These are phyloP conservation scores for Crocuta crocuta DNA, from an alignment of 2,113 vertebrate species.

Conservation along the genomic window DNA sequence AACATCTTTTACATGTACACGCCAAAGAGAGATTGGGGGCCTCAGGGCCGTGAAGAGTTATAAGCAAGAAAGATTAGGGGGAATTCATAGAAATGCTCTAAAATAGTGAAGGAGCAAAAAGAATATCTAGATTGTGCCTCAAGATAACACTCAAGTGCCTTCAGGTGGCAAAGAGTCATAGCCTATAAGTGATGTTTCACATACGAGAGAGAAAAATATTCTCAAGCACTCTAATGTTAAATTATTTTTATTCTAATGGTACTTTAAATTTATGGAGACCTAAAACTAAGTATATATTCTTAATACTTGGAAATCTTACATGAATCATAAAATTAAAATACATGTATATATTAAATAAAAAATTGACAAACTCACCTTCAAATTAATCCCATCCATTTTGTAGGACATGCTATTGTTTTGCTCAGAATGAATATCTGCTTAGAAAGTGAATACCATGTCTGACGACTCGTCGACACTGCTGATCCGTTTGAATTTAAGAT, in stretches of 20 bases:
- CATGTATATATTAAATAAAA: background rate
- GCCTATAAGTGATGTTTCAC: background rate
- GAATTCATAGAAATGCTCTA: background rate
- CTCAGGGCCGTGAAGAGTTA: background rate
- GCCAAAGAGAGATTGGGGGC: background rate
- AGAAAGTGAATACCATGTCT: background rate
- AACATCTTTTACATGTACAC: background rate
- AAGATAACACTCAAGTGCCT: background rate
- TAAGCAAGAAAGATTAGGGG: background rate
- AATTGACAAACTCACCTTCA: background rate
- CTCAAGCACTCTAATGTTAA: background rate
- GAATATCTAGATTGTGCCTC: background rate
- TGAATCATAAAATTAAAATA: slow-evolving; percentile 3
- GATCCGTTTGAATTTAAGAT: background rate
- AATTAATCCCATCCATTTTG: background rate
- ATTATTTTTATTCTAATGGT: slow-evolving; percentile 8
- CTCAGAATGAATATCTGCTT: background rate
- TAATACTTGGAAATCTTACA: background rate
- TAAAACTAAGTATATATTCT: background rate
- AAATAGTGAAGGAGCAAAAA: background rate
- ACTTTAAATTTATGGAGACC: background rate
- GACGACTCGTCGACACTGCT: background rate
- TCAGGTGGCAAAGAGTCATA: background rate
- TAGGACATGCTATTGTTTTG: background rate
- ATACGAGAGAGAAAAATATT: background rate